Evolutionary conservation across 2,113 vertebrate genomes (phyloP), one percentile per base, ranked within the genome.

Genomic region (Oceanites oceanicus): DNA sequence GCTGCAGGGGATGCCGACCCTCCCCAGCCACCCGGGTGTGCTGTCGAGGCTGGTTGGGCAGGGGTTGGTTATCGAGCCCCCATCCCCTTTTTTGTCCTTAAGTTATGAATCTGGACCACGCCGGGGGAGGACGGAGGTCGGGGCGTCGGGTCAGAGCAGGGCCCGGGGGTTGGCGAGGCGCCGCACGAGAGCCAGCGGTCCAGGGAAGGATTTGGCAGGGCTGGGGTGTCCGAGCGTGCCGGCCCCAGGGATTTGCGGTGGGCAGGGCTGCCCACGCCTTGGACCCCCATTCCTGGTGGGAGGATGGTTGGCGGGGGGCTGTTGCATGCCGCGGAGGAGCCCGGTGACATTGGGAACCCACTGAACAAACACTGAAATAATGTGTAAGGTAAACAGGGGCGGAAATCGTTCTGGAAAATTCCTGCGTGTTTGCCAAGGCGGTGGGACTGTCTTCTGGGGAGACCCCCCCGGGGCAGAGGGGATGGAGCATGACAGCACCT

Each of bases 351-450:
- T 15, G 49, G 94, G 84, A 96, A 75, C 88, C 38, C 50, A 1
- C 76, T 88, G 92, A 96, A 59, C 92, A 96, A 97, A 96, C 91
- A 71, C 79, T 53, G 88, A 84, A 94, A 94, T 92, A 80, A 68
- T 18, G 88, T 89, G 88, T 74, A 94, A 94, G 95, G 96, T 97
- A 96, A 97, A 97, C 96, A 95, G 94, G 72, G 96, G 83, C 15
- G 53, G 95, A 94, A 96, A 85, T 55, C 17, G 6, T 96, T 97
- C 97, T 94, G 91, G 97, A 97, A 97, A 95, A 97, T 97, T 97
- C 95, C 92, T 95, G 79, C 7, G 6, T 52, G 47, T 93, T 94
- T 88, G 77, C 88, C 86, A 68, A 89, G 73, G 77, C 14, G 29
- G 58, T 91, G 93, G 94, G 86, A 77, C 74, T 66, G 49, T 78